Evolutionary conservation across 2,888 invertebrate species (phyloP).

Genomic region (Orthosia gothica): DNA sequence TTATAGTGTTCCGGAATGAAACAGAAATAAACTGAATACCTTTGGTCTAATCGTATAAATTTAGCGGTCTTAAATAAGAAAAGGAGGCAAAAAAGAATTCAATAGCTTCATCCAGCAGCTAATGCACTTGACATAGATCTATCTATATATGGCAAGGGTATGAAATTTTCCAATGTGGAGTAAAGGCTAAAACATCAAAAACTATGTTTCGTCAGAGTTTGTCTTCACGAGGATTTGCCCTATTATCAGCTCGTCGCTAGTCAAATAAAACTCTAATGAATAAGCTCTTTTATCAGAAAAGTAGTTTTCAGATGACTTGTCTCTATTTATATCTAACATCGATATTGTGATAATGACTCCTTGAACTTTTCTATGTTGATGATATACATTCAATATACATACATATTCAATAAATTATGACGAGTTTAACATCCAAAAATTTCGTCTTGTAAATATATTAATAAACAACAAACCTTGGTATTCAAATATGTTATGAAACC

Average conservation of each 20-base stretch:
- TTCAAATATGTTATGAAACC: slow-evolving; percentile 73
- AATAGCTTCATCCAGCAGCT: background rate
- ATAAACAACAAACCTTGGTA: slow-evolving; percentile 74
- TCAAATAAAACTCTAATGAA: background rate
- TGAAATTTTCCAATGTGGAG: background rate
- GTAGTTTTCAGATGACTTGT: slow-evolving; percentile 1
- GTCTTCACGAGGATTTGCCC: background rate
- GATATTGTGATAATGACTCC: slow-evolving; percentile 65
- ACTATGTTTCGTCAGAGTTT: background rate
- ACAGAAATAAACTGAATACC: slow-evolving; percentile 56
- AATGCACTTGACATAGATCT: background rate
- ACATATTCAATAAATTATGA: slow-evolving; percentile 70
- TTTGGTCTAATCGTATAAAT: slow-evolving; percentile 25
- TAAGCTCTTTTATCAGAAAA: slow-evolving; percentile 1
- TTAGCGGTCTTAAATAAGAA: slow-evolving; percentile 30
- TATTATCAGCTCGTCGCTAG: background rate
- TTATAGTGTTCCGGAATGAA: slow-evolving; percentile 61
- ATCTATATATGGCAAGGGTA: background rate
- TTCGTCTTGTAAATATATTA: slow-evolving; percentile 70
- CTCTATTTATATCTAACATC: slow-evolving; percentile 14
- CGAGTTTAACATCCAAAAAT: slow-evolving; percentile 62
- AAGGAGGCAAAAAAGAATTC: background rate
- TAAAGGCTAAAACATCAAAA: background rate
- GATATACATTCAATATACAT: slow-evolving; percentile 66
- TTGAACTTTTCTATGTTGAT: slow-evolving; percentile 75